Base-by-base conservation (phyloP, 2,113 vertebrate genomes). In the Uropsilus gracilis region DNA sequence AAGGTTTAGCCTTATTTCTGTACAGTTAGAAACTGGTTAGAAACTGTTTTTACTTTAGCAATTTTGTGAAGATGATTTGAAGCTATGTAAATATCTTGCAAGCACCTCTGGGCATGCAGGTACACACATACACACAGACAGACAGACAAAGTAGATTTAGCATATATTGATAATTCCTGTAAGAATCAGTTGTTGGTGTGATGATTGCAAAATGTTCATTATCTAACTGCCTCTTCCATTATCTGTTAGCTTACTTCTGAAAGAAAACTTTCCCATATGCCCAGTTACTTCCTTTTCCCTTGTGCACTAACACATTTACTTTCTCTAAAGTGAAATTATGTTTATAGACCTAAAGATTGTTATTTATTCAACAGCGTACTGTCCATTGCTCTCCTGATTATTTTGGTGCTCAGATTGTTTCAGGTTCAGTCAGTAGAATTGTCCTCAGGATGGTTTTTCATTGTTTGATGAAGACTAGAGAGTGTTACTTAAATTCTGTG, bases 221-320 rank as follows among this genome's bases (percentile, higher is more conserved):
- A 90, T 69, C 42, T 80, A 59, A 50, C 39, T 68, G 64, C 18
- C 0, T 11, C 9, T 64, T 69, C 59, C 37, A 22, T 37, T 61
- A 48, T 72, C 11, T 57, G 48, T 66, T 63, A 46, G 17, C 71
- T 73, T 93, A 83, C 61, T 73, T 20, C 32, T 68, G 30, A 63
- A 72, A 78, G 26, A 69, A 80, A 64, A 37, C 32, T 86, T 81
- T 61, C 22, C 16, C 11, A 75, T 89, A 53, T 96, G 32, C 24
- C 37, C 17, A 34, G 0, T 66, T 42, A 28, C 9, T 50, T 34
- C 24, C 37, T 11, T 83, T 90, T 87, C n/a, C 44, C 22, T 71
- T 72, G 8, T 61, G 37, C 37, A n/a, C n/a, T 46, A 76, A 64
- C 64, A 55, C 17, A 28, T 42, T 53, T 77, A 3, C 44, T 86